Evolutionary conservation across 2,797 vertebrate species (phyloP), one percentile per base, ranked within the genome.

Genomic region (Propithecus deckenii): DNA sequence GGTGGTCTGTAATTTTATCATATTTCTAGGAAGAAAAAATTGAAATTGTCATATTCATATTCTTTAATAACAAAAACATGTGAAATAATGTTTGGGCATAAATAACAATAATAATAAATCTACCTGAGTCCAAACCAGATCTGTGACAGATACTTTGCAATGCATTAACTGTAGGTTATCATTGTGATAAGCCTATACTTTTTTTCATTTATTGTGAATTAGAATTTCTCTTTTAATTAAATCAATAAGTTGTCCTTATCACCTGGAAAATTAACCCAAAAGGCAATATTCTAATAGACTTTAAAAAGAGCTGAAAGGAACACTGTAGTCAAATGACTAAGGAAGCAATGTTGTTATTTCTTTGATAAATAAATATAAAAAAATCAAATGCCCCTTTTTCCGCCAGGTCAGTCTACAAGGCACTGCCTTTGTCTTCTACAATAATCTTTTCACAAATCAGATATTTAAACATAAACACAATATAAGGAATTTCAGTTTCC

Each of bases 201-300:
- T 55, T 38, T 93, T 93, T 92, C 25, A 23, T 20, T 87, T 86
- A 38, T 84, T 95, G 97, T 91, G 2, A 46, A 72, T 91, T 86
- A 96, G 86, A 96, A 57, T 84, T 86, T 89, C 43, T 94, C 55
- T 79, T 98, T 96, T 89, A 96, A 95, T 87, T 92, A 76, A 76
- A 87, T 92, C 79, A 89, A 65, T 86, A 96, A 52, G 86, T 91
- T 91, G 71, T 65, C 23, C 28, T 95, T 88, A 48, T 20, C 86
- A 92, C 6, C 25, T 92, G 84, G 96, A 97, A 86, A 67, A 89
- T 4, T 75, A 61, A 94, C 86, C 10, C 10, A 55, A 96, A 96
- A 32, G 74, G 17, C 76, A 95, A 78, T 57, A 96, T 97, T 85
- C 35, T 89, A 90, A 92, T 28, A 95, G 88, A 96, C 46, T 89